Evolutionary conservation across 2,888 invertebrate genomes (phyloP).

Genomic region (Chrysomela aeneicollis): DNA sequence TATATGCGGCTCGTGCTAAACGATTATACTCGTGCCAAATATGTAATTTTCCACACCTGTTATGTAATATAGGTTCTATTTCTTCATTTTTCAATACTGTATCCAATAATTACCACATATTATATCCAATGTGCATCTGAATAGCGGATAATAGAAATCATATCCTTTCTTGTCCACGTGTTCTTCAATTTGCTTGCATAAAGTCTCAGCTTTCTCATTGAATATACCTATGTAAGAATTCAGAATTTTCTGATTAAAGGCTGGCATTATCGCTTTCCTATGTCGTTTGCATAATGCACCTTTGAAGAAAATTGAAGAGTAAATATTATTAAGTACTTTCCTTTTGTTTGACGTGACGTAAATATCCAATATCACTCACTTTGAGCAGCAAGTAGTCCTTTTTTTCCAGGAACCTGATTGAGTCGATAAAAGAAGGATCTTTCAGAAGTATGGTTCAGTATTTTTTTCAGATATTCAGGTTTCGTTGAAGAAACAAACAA

Average conservation of each 20-base stretch:
- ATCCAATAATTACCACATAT: neutral
- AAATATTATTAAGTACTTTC: too few species aligned
- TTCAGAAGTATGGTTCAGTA: neutral
- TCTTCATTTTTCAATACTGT: too few species aligned
- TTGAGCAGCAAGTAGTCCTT: neutral
- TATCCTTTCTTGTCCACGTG: neutral
- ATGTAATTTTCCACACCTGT: too few species aligned
- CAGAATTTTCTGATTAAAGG: neutral
- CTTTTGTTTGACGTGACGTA: too few species aligned
- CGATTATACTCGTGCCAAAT: too few species aligned
- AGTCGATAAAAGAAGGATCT: neutral
- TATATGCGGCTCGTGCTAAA: too few species aligned
- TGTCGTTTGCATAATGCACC: neutral
- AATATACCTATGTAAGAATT: neutral
- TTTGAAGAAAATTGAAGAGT: neutral
- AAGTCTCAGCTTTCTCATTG: neutral
- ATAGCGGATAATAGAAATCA: neutral
- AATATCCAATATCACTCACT: too few species aligned
- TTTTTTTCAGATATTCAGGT: neutral
- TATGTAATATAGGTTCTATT: too few species aligned
- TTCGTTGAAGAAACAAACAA: neutral
- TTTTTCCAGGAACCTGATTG: neutral
- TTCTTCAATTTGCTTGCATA: neutral
- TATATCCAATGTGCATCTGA: neutral
- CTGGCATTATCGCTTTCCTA: neutral